Evolutionary conservation across 2,797 vertebrate species (phyloP).

Genomic region (Halcyon badia): DNA sequence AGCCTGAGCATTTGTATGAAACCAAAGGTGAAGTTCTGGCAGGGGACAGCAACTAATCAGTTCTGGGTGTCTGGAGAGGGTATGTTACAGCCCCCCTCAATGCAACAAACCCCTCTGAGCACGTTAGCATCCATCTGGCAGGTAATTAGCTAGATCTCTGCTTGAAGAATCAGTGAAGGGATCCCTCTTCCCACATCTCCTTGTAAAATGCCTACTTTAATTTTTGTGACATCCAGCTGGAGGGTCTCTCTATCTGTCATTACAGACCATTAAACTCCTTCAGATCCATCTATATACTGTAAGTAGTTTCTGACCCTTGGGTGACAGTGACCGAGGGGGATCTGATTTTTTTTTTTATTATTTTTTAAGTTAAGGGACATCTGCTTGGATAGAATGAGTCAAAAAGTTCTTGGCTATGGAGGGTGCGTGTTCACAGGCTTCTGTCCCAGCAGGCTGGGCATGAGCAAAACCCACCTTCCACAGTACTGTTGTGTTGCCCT

Average conservation of each 20-base stretch:
- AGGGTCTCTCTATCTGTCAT: constrained; percentile 16
- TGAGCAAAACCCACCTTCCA: background rate
- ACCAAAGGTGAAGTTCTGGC: background rate
- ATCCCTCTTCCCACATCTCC: constrained; percentile 23
- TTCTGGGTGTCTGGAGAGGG: background rate
- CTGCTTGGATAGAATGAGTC: background rate
- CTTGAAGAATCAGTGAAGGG: background rate
- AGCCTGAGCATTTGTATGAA: background rate
- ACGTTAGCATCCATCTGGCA: background rate
- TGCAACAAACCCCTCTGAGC: background rate
- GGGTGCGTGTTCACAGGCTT: background rate
- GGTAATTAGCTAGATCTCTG: background rate
- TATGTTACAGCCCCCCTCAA: background rate
- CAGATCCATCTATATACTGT: background rate
- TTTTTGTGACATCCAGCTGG: constrained; percentile 44
- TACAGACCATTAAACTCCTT: constrained; percentile 54
- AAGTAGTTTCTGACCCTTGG: constrained; percentile 17
- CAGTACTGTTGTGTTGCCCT: background rate
- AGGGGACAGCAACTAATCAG: background rate
- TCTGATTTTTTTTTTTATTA: background rate
- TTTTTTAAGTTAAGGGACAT: background rate
- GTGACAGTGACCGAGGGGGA: background rate
- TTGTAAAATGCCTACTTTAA: background rate
- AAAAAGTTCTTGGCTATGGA: background rate
- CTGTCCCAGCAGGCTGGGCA: background rate